Conservation (phyloP, 1,140 invertebrate genomes). For the Drosophila subobscura region DNA sequence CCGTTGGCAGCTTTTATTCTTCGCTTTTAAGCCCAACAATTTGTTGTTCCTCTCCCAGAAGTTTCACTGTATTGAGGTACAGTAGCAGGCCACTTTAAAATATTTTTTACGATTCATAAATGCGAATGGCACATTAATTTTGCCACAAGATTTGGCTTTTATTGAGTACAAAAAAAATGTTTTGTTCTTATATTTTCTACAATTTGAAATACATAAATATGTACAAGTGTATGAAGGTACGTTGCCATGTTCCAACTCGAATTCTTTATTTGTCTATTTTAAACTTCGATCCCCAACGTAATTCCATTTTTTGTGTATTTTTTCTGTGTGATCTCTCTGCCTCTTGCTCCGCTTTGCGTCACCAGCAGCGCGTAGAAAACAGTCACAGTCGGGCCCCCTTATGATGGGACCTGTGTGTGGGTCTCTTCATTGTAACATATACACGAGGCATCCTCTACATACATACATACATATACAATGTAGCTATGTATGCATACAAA, state of each 20-base stretch:
- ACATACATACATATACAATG: not conserved
- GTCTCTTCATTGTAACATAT: constrained; percentile 20
- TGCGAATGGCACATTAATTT: constrained; percentile 48
- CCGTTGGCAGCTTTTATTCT: no score
- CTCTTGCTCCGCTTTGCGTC: constrained; percentile 54
- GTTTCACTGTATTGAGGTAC: not conserved
- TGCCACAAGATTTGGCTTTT: constrained; percentile 24
- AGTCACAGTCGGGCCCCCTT: constrained; percentile 62
- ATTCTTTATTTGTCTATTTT: constrained; percentile 38
- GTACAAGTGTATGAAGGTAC: not conserved
- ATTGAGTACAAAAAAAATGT: constrained; percentile 9
- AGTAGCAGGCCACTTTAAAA: not conserved
- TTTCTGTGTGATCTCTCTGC: not conserved
- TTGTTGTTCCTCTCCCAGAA: no score
- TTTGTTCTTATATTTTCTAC: constrained; percentile 21
- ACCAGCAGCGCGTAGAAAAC: constrained; percentile 25
- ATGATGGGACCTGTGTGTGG: constrained; percentile 37
- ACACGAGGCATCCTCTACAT: not conserved
- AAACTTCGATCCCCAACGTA: constrained; percentile 16
- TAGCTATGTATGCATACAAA: constrained; percentile 2
- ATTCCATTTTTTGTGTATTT: constrained; percentile 15
- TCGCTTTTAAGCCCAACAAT: no score
- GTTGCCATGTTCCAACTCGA: constrained; percentile 29
- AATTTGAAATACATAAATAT: not conserved
- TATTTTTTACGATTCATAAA: constrained; percentile 19